Base-by-base conservation (phyloP, 2,888 invertebrate species). In the Helobdella robusta region DNA sequence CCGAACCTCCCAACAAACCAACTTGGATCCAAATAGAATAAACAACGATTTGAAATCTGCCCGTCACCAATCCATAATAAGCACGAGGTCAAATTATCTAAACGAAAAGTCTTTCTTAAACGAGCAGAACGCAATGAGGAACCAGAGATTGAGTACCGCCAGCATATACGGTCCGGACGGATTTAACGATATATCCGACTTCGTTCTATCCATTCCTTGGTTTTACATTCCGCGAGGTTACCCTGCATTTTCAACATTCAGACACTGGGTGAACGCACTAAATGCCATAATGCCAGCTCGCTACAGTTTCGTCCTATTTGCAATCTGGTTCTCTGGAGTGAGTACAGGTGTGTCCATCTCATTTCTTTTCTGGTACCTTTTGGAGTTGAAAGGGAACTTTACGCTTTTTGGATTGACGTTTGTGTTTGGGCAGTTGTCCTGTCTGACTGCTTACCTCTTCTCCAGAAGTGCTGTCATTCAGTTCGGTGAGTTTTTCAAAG, bases 361-460 rank as follows among this genome's bases (percentile, higher is more conserved):
- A 30, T 62, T 50, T 25, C 50, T 62, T n/a, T 62, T 40, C 62
- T 62, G 62, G 62, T 50, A 62, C 50, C 62, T 62, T n/a, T n/a
- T 46, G 1, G 62, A 62, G 30, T 30, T 62, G 30, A 62, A 62
- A 25, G 62, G 62, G 2, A 62, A 62, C 35, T 62, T 62, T 34
- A 62, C 62, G n/a, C 50, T 62, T 1, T 62, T 62, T 32, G 62
- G 62, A 18, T 30, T 62, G 30, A 46, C 62, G 36, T 62, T 50
- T 35, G 62, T 62, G 20, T 62, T 62, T 32, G 46, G 46, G 34
- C 62, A 62, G 46, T 35, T 62, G 18, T 62, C 62, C 34, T 62
- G 62, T 28, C 36, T 62, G 28, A 46, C 62, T 25, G 62, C 62
- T n/a, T 62, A 62, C 44, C 62, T 62, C 18, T 62, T 62, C 62